Conservation (phyloP, 2,888 invertebrate genomes). For the Trisateles emortualis region DNA sequence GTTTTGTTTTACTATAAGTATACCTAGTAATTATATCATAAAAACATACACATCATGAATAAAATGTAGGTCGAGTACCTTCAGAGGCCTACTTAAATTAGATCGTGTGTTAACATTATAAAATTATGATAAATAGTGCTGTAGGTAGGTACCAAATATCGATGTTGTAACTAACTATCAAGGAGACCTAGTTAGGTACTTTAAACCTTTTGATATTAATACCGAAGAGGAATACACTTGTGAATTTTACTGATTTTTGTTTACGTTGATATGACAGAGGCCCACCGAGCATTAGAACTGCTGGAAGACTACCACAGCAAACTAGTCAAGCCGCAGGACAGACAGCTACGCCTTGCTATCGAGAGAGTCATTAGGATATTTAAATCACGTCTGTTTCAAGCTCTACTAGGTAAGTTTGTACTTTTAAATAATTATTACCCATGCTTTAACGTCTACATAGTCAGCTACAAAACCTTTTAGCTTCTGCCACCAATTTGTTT, state of each 20-base stretch:
- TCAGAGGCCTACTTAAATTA: too few species aligned
- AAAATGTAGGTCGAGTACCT: conserved; percentile 39
- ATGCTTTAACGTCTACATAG: too few species aligned
- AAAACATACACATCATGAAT: conserved; percentile 33
- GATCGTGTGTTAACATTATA: too few species aligned
- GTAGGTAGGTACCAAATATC: too few species aligned
- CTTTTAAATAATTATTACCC: too few species aligned
- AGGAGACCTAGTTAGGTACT: conserved; percentile 43
- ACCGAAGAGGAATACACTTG: conserved; percentile 18
- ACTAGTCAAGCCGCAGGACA: conserved; percentile 97
- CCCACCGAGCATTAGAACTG: conserved; percentile 98
- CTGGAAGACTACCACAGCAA: conserved; percentile 99
- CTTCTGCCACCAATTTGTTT: too few species aligned
- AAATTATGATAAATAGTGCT: too few species aligned
- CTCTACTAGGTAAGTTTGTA: conserved; percentile 93
- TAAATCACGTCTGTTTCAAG: conserved; percentile 99
- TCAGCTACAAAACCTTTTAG: too few species aligned
- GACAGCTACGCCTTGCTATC: conserved; percentile 97
- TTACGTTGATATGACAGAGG: conserved; percentile 89
- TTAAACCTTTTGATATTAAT: conserved; percentile 24
- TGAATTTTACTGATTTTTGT: conserved; percentile 29
- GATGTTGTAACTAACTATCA: too few species aligned
- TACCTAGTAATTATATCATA: conserved; percentile 6
- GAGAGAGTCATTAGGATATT: conserved; percentile 99
- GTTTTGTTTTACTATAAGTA: conserved; percentile 29